A percentile compares a stretch with the other conserved stretches of the same genome.
These are phyloP conservation scores for Zaprionus capensis DNA, from an alignment of 1,140 invertebrate species.

Conservation along the genomic window DNA sequence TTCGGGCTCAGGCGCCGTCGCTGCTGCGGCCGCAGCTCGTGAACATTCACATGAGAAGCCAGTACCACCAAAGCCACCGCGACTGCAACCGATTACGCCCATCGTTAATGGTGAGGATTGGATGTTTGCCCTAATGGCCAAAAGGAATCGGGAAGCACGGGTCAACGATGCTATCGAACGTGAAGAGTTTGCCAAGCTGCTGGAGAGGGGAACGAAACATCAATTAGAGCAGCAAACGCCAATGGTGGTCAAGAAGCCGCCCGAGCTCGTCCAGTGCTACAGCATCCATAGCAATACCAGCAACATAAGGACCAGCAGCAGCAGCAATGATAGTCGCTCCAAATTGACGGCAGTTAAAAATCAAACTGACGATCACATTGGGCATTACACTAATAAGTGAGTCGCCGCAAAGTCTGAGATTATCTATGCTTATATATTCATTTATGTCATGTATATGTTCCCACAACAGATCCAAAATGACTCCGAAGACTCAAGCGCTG, in stretches of 20 bases:
- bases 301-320: neutral
- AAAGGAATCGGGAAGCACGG: constrained; percentile 5
- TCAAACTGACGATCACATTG: neutral
- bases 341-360: neutral
- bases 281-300: constrained; percentile 5
- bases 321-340: neutral
- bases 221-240: neutral
- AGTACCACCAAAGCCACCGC: neutral
- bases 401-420: neutral
- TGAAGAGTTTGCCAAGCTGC: constrained; percentile 23
- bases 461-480: constrained; percentile 5
- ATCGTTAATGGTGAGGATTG: constrained; percentile 16
- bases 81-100: constrained; percentile 13
- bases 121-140: neutral
- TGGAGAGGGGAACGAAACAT: neutral
- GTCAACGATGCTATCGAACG: neutral
- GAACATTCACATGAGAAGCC: neutral
- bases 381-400: neutral
- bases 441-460: neutral
- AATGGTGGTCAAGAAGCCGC: constrained; percentile 13
- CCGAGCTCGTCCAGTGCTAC: neutral
- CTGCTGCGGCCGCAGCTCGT: neutral
- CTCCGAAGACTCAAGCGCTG: constrained; percentile 16
- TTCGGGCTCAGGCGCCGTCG: neutral
- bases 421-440: neutral